phyloP scores from a whole-genome alignment of 2,113 vertebrate species.

The Pluvialis apricaria region DNA sequence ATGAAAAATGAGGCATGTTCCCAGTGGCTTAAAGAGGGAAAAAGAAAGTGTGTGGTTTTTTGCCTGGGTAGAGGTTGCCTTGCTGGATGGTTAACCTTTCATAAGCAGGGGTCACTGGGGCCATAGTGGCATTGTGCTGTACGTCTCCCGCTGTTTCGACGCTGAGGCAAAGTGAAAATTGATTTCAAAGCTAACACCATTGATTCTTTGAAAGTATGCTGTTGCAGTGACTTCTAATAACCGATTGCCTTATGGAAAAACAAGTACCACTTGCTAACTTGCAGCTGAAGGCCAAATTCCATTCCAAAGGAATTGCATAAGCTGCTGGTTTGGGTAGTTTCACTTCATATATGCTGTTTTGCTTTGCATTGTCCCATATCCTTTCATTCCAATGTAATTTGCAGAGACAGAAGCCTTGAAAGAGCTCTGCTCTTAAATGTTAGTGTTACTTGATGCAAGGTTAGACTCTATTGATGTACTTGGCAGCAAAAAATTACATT shows the following conservation, averaged over 20 bases:
- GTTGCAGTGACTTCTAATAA: constrained; percentile 10
- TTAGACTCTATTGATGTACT: neutral
- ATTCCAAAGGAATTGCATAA: constrained; percentile 45
- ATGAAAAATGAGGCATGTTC: neutral
- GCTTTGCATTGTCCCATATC: neutral
- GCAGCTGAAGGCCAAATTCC: constrained; percentile 37
- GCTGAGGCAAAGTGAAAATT: neutral
- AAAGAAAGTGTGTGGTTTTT: neutral
- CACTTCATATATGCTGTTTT: neutral
- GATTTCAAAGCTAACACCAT: neutral
- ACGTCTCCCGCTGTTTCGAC: neutral
- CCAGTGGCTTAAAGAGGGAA: neutral
- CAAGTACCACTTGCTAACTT: neutral
- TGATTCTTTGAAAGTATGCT: constrained; percentile 16
- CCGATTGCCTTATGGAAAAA: neutral
- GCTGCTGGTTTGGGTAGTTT: constrained; percentile 29
- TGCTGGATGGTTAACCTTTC: neutral
- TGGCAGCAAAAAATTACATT: neutral
- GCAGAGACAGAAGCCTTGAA: neutral
- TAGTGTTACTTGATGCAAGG: neutral
- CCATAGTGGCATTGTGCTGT: neutral
- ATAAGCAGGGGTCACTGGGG: neutral
- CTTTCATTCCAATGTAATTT: neutral
- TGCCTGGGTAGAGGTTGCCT: neutral
- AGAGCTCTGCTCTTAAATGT: neutral